A percentile compares a stretch with the other conserved stretches of the same genome.
Evolutionary conservation across 1,140 invertebrate species (phyloP).

Genomic region (Cydia strobilella): DNA sequence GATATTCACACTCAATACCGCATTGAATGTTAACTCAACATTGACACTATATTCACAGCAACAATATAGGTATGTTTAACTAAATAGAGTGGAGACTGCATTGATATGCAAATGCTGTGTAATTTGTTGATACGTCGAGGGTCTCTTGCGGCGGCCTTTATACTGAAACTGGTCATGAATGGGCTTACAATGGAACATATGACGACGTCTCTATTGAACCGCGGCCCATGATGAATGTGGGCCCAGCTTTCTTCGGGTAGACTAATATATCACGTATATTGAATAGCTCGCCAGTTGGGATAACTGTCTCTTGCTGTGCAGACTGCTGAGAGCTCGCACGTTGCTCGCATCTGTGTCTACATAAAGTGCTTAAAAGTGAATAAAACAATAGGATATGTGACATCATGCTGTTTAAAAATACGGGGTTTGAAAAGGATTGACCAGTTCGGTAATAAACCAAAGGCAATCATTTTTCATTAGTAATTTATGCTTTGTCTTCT

Average conservation of each 20-base stretch:
- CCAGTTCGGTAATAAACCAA: background rate
- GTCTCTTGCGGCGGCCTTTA: constrained; percentile 76
- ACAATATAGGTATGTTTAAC: constrained; percentile 69
- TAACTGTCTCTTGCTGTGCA: constrained; percentile 53
- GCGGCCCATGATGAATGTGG: constrained; percentile 58
- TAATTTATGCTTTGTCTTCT: background rate
- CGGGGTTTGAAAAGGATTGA: background rate
- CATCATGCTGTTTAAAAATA: constrained; percentile 2
- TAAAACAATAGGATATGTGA: constrained; percentile 11
- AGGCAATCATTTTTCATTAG: background rate
- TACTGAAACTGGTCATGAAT: constrained; percentile 66
- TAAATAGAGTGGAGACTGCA: constrained; percentile 52
- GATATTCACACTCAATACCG: constrained; percentile 29
- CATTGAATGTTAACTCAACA: constrained; percentile 52
- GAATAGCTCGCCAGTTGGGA: constrained; percentile 61
- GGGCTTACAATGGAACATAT: constrained; percentile 65
- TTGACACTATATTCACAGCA: constrained; percentile 60
- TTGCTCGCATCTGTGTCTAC: background rate
- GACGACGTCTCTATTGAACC: constrained; percentile 67
- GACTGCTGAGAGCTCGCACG: constrained; percentile 38
- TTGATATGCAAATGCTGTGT: constrained; percentile 76
- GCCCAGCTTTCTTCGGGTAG: constrained; percentile 50
- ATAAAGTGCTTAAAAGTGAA: background rate
- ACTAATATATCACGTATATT: constrained; percentile 63
- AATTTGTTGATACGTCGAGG: constrained; percentile 78